These are phyloP conservation scores for Meda fulgida DNA, from an alignment of 2,797 vertebrate species.

Conservation along the genomic window DNA sequence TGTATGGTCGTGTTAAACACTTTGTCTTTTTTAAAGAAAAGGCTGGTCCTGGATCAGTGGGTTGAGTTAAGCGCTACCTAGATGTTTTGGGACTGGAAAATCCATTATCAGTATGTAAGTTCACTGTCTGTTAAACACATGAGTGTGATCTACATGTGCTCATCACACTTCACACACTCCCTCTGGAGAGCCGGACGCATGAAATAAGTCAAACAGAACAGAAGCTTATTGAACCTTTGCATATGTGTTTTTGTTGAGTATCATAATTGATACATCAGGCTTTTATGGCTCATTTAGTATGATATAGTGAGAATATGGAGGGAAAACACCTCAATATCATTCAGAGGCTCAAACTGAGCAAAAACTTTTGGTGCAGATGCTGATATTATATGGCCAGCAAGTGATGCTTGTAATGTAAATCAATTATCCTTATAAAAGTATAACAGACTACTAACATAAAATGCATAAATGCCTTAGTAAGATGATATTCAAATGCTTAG, in stretches of 20 bases:
- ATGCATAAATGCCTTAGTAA: background rate
- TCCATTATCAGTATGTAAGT: slow-evolving; percentile 45
- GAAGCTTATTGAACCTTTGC: background rate
- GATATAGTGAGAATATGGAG: background rate
- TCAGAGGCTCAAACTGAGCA: background rate
- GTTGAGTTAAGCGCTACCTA: slow-evolving; percentile 26
- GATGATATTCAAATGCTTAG: too few species aligned
- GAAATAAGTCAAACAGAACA: background rate
- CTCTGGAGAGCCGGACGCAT: slow-evolving; percentile 17
- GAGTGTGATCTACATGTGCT: slow-evolving; percentile 20
- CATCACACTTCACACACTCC: slow-evolving; percentile 33
- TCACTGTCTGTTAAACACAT: slow-evolving; percentile 44
- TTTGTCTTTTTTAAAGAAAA: slow-evolving; percentile 11
- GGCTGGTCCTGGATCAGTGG: slow-evolving; percentile 47
- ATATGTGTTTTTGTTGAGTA: background rate
- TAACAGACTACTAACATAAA: background rate
- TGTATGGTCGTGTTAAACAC: background rate
- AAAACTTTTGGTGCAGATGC: background rate
- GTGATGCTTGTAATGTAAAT: background rate
- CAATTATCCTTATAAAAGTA: background rate
- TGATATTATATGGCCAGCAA: background rate
- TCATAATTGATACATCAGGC: background rate
- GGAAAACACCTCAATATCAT: background rate
- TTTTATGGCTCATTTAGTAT: background rate
- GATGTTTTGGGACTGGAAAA: slow-evolving; percentile 54